phyloP scores from a whole-genome alignment of 2,797 vertebrate species.

The Hybognathus amarus region DNA sequence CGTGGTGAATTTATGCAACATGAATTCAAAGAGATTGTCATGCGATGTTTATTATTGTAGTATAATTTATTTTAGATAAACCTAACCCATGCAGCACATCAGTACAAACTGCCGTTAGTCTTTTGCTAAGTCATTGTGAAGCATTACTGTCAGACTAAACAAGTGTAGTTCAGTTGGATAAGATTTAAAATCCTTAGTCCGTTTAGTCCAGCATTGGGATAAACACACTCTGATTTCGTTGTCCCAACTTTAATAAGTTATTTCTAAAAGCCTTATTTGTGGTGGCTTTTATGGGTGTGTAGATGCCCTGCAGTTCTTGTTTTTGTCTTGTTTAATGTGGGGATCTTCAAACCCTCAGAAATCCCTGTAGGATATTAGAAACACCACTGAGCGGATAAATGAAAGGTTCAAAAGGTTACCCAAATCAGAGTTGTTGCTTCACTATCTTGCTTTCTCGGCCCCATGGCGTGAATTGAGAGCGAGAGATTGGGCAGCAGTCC shows the following conservation, averaged over 20 bases:
- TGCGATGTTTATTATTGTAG: background rate
- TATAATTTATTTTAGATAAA: background rate
- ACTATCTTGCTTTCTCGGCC: conserved; percentile 27
- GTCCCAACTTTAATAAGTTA: background rate
- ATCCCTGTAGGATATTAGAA: conserved; percentile 15
- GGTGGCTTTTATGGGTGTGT: background rate
- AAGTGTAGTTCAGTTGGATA: background rate
- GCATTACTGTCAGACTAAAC: background rate
- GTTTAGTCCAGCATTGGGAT: background rate
- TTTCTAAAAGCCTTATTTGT: background rate
- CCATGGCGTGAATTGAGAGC: background rate
- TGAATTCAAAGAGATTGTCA: background rate
- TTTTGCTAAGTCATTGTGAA: conserved; percentile 30
- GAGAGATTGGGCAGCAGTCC: conserved; percentile 8
- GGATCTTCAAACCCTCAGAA: conserved; percentile 5
- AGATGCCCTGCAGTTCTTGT: background rate
- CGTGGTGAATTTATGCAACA: background rate
- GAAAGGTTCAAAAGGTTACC: conserved; percentile 11
- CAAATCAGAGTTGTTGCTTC: conserved; percentile 13
- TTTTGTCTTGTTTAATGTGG: conserved; percentile 23
- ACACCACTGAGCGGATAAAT: conserved; percentile 10
- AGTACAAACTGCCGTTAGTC: background rate
- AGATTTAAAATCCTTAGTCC: background rate
- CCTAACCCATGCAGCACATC: background rate
- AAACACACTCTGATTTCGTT: background rate